phyloP scores from a whole-genome alignment of 2,888 invertebrate species.

The Leptarthrus brevirostris region DNA sequence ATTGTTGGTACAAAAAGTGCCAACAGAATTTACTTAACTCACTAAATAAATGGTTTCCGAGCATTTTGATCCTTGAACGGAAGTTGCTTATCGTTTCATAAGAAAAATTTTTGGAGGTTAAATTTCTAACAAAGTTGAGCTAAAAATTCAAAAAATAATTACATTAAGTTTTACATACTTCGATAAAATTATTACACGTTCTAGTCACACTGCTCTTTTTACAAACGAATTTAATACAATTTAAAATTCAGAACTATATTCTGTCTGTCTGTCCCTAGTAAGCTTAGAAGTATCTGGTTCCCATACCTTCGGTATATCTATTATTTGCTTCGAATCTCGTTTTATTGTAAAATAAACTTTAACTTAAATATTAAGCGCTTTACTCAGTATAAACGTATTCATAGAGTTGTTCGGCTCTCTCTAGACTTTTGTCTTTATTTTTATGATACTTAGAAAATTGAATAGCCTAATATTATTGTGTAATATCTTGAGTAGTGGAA shows the following conservation, averaged over 20 bases:
- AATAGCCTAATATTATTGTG: slow-evolving; percentile 54
- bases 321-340: slow-evolving; percentile 8
- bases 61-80: background rate
- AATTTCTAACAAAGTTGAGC: slow-evolving; percentile 10
- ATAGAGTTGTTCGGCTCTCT: slow-evolving; percentile 15
- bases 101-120: slow-evolving; percentile 6
- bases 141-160: slow-evolving; percentile 5
- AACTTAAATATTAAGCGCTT: slow-evolving; percentile 47
- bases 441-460: slow-evolving; percentile 26
- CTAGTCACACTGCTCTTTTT: slow-evolving; percentile 1
- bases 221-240: too few species aligned
- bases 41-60: too few species aligned
- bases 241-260: too few species aligned
- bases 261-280: background rate
- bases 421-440: background rate
- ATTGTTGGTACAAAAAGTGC: background rate
- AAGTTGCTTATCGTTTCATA: slow-evolving; percentile 18
- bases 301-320: slow-evolving; percentile 20
- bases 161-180: slow-evolving; percentile 2
- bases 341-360: slow-evolving; percentile 38
- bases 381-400: slow-evolving; percentile 16
- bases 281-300: background rate
- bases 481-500: slow-evolving; percentile 57
- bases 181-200: slow-evolving; percentile 5
- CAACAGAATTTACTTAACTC: background rate